Evolutionary conservation across 2,113 vertebrate species (phyloP).

Genomic region (Prunella fulvescens): DNA sequence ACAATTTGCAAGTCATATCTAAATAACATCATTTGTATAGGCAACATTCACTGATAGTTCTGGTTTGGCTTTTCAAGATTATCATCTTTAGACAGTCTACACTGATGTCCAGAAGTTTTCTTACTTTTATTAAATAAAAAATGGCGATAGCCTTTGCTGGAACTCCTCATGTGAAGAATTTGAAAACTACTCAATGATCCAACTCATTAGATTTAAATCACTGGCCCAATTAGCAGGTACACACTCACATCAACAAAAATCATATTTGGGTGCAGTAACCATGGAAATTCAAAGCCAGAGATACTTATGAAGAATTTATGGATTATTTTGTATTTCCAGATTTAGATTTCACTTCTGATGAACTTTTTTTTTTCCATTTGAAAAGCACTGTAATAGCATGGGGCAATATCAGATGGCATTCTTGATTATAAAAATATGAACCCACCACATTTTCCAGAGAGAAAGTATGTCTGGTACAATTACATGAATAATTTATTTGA

Average conservation of each 20-base stretch:
- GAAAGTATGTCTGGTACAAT: not conserved
- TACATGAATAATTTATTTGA: not conserved
- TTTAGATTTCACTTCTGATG: not conserved
- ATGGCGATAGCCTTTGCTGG: not conserved
- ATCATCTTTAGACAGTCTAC: not conserved
- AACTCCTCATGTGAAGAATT: not conserved
- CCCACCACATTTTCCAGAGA: not conserved
- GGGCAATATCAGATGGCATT: not conserved
- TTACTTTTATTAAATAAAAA: not conserved
- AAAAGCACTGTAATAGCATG: not conserved
- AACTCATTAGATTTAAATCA: not conserved
- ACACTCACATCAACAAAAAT: not conserved
- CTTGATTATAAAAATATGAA: not conserved
- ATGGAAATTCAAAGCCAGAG: slow-evolving; percentile 11
- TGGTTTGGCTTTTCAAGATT: not conserved
- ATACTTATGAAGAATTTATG: not conserved
- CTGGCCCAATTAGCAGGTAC: not conserved
- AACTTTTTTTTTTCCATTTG: not conserved
- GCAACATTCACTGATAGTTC: not conserved
- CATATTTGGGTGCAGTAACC: not conserved
- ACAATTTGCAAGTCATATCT: not conserved
- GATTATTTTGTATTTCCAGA: not conserved
- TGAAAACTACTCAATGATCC: not conserved
- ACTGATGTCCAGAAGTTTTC: not conserved
- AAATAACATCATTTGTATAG: not conserved